These are phyloP conservation scores for Achlya flavicornis DNA, from an alignment of 2,888 invertebrate genomes.

Conservation along the genomic window DNA sequence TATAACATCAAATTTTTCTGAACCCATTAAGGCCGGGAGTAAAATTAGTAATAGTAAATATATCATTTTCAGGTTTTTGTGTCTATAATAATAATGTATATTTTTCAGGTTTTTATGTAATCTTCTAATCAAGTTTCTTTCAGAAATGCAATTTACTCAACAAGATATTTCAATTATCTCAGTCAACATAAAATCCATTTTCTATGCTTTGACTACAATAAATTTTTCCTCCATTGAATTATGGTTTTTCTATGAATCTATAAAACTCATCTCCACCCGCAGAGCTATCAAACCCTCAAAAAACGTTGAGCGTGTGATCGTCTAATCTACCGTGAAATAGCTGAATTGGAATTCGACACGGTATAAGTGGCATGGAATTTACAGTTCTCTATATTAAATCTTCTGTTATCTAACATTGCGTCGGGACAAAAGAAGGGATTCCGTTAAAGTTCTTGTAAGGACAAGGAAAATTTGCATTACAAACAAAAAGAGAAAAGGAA, in stretches of 20 bases:
- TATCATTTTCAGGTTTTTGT: background rate
- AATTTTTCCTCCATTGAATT: background rate
- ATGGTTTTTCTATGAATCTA: constrained; percentile 4
- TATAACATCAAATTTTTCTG: constrained; percentile 22
- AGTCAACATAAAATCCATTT: background rate
- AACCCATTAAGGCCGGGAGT: constrained; percentile 12
- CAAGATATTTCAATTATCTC: background rate
- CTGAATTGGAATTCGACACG: constrained; percentile 47
- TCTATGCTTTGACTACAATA: background rate
- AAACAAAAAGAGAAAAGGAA: constrained; percentile 62
- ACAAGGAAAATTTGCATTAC: constrained; percentile 70
- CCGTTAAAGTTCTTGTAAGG: constrained; percentile 53
- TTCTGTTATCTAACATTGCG: constrained; percentile 61
- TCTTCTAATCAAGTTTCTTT: background rate
- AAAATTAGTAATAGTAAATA: constrained; percentile 9
- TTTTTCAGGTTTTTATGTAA: too few relatives aligned
- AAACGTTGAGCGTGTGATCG: constrained; percentile 38
- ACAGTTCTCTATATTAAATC: constrained; percentile 63
- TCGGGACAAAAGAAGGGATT: constrained; percentile 63
- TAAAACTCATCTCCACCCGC: constrained; percentile 3
- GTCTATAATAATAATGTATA: too few relatives aligned
- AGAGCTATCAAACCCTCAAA: constrained; percentile 17
- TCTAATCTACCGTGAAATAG: constrained; percentile 57
- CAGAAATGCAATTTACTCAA: background rate
- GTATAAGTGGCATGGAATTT: constrained; percentile 51